Evolutionary conservation across 2,113 vertebrate species (phyloP).

Genomic region (Barbus barbus): DNA sequence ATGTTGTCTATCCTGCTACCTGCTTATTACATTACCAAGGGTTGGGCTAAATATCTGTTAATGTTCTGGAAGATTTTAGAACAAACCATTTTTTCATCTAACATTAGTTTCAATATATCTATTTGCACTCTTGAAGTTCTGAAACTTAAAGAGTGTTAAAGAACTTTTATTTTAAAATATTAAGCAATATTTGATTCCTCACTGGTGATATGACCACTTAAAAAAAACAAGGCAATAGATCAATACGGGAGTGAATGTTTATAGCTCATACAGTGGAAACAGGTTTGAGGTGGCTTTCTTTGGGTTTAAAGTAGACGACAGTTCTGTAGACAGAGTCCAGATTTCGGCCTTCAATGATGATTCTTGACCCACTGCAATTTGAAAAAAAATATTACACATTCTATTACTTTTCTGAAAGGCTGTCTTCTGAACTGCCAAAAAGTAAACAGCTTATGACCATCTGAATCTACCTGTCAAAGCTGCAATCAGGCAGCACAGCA

Average conservation of each 20-base stretch:
- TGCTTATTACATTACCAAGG: no score
- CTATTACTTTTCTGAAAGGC: background rate
- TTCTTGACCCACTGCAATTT: constrained; percentile 78
- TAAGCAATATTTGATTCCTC: background rate
- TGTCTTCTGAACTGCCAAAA: background rate
- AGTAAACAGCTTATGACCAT: background rate
- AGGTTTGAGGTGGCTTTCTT: constrained; percentile 75
- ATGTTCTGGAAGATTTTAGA: background rate
- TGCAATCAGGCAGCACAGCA: constrained; percentile 81
- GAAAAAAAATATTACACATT: background rate
- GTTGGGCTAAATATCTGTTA: no score
- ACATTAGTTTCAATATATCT: background rate
- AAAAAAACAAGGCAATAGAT: background rate
- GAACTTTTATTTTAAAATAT: background rate
- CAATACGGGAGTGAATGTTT: background rate
- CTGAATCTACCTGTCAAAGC: constrained; percentile 75
- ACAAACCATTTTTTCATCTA: background rate
- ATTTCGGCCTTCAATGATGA: constrained; percentile 83
- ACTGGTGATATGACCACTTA: background rate
- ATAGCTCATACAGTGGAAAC: constrained; percentile 68
- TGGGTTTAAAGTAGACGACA: constrained; percentile 79
- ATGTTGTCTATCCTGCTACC: no score
- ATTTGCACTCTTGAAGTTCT: background rate
- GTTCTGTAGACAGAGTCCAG: constrained; percentile 84
- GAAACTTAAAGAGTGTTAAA: background rate